Base-by-base conservation (phyloP, 64 coral and sea anemone species). In the Stichodactyla mertensii region DNA sequence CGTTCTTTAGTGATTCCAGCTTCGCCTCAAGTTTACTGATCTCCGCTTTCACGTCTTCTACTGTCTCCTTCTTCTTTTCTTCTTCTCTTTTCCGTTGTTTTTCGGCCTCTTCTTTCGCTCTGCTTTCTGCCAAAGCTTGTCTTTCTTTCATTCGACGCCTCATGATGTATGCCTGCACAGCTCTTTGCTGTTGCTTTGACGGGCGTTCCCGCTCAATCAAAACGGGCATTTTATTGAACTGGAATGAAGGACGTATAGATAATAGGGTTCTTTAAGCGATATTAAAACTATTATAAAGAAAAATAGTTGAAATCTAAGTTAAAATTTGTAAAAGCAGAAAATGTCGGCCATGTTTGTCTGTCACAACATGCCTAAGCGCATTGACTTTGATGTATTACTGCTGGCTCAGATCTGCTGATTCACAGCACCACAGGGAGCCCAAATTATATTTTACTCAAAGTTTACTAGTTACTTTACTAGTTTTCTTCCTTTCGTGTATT, bases 51-150 rank as follows among this genome's bases (percentile, higher is more conserved):
- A 97, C 94, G 89, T 90, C 91, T 83, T 97, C 94, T 18, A 97
- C 88, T 71, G 91, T 89, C 89, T 93, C 94, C 84, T 97, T 97
- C 60, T 92, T 97, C 57, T 93, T 97, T 70, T 92, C 87, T 60
- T 92, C 87, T 81, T 97, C 91, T 51, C 89, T 89, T 20, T 97
- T 97, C 55, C 92, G 71, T 84, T 81, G 81, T 78, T 85, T 96
- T 79, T 90, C 86, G 89, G 92, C 91, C 83, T 93, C 91, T 84
- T 96, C 94, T 86, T 93, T 96, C 31, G 88, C 94, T 78, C 83
- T 93, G 53, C 89, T 92, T 79, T 92, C 94, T 26, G 85, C 91
- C 20, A 87, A 20, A 22, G 86, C 91, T 59, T 89, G 91, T 53
- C 89, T 92, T 77, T 92, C 94, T 78, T 90, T 96, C 77, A 90